phyloP scores from a whole-genome alignment of 2,888 invertebrate genomes.

The Trilocha varians region DNA sequence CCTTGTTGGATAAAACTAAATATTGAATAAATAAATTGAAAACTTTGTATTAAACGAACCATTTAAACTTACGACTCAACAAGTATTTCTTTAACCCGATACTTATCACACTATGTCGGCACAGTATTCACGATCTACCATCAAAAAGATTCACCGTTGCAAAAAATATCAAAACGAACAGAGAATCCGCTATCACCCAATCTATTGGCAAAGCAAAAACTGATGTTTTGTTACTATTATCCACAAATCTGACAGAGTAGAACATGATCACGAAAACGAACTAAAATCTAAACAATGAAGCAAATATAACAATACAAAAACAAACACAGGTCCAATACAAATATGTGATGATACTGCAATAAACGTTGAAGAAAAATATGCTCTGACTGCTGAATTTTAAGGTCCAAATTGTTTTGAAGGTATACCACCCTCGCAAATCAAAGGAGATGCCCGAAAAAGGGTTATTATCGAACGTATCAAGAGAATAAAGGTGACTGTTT shows the following conservation, averaged over 20 bases:
- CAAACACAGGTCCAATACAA: constrained; percentile 26
- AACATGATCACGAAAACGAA: constrained; percentile 40
- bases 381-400: constrained; percentile 4
- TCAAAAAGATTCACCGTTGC: not conserved
- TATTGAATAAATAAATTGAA: too few relatives aligned
- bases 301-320: constrained; percentile 37
- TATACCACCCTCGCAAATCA: constrained; percentile 27
- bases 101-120: not conserved
- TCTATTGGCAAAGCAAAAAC: not conserved
- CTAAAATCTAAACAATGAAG: constrained; percentile 30
- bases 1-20: too few relatives aligned
- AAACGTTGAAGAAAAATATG: constrained; percentile 2
- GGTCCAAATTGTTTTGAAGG: constrained; percentile 8
- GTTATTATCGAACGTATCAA: constrained; percentile 24
- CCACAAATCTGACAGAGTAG: constrained; percentile 39
- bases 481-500: constrained; percentile 14
- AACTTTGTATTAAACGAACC: too few relatives aligned
- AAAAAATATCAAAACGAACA: constrained; percentile 3
- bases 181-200: constrained; percentile 1
- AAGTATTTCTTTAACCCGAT: not conserved
- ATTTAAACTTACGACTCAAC: not conserved
- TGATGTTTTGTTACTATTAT: not conserved
- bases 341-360: constrained; percentile 15
- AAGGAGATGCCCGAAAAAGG: constrained; percentile 28
- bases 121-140: too few relatives aligned